phyloP scores from a whole-genome alignment of 2,888 invertebrate genomes.

The Drosophila neutralis region DNA sequence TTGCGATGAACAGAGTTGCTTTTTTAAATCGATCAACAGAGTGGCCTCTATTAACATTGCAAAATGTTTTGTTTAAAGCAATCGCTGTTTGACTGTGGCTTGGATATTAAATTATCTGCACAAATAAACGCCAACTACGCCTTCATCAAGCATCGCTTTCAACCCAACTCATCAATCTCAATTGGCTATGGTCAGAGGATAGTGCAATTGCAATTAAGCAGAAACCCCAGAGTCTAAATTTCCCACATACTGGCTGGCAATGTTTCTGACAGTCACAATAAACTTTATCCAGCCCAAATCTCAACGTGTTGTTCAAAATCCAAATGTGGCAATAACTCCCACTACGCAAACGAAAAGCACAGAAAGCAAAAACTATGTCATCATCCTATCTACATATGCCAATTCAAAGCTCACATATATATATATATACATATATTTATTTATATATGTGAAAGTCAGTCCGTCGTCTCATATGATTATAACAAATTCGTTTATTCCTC shows the following conservation, averaged over 20 bases:
- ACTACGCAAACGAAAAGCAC: constrained; percentile 8
- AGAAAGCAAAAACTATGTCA: constrained; percentile 8
- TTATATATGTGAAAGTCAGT: constrained; percentile 19
- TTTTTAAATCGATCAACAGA: neutral
- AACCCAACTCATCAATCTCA: constrained; percentile 14
- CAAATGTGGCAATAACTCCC: constrained; percentile 10
- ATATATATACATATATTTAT: neutral
- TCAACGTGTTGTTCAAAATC: constrained; percentile 25
- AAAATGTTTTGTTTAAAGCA: neutral
- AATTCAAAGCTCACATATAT: neutral
- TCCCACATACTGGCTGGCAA: constrained; percentile 29
- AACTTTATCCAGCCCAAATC: constrained; percentile 22
- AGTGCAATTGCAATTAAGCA: constrained; percentile 8
- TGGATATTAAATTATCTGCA: neutral
- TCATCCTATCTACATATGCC: constrained; percentile 12
- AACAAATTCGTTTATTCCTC: constrained; percentile 50
- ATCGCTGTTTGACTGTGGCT: neutral
- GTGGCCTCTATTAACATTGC: too few species aligned
- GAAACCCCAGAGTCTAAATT: constrained; percentile 13
- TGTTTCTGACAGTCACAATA: constrained; percentile 38
- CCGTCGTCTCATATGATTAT: constrained; percentile 57
- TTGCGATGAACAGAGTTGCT: neutral
- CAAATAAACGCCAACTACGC: too few species aligned
- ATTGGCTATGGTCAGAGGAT: constrained; percentile 1
- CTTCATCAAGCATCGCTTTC: neutral